phyloP scores from a whole-genome alignment of 2,797 vertebrate species.

The Halcyon smyrnensis region DNA sequence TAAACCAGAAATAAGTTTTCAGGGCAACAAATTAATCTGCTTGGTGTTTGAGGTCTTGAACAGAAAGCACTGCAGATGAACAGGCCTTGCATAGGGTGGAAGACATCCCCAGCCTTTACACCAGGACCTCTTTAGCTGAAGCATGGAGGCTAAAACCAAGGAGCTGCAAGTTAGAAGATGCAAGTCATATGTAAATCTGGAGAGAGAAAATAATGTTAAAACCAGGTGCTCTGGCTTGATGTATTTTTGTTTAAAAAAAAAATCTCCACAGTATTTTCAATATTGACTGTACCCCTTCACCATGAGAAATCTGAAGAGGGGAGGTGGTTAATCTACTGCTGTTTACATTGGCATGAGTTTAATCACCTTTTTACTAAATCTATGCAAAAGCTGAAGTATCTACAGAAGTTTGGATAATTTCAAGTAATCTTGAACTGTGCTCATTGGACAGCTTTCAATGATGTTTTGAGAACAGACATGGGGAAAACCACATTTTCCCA shows the following conservation, averaged over 20 bases:
- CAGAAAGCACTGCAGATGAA: not conserved
- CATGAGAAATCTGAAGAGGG: not conserved
- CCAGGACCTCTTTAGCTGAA: rapidly evolving
- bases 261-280: not conserved
- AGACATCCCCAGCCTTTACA: not conserved
- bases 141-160: not conserved
- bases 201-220: not conserved
- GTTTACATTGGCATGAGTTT: not conserved
- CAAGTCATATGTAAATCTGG: not conserved
- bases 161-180: not conserved
- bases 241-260: not conserved
- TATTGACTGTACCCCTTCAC: not conserved
- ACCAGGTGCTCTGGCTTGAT: not conserved
- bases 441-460: not conserved
- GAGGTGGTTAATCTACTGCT: not conserved
- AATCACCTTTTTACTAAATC: not conserved
- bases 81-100: not conserved
- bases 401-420: not conserved
- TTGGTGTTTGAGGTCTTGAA: not conserved
- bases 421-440: not conserved
- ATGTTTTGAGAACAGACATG: not conserved
- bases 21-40: not conserved
- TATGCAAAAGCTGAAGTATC: not conserved
- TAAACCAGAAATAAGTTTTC: not conserved
- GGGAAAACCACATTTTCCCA: not conserved